These are phyloP conservation scores for Latheticus oryzae DNA, from an alignment of 2,888 invertebrate genomes.

Conservation along the genomic window DNA sequence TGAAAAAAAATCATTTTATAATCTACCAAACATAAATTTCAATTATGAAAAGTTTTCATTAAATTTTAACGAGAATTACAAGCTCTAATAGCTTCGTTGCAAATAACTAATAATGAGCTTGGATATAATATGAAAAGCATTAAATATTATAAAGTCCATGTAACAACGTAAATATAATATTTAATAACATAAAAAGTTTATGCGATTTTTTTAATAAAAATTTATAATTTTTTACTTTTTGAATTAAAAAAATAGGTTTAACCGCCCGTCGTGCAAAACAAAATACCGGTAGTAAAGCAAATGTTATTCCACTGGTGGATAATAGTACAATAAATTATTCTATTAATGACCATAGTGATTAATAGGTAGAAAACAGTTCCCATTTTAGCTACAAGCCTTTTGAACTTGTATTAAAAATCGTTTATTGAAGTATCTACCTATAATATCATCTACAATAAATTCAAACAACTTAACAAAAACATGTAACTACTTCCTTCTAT, in stretches of 20 bases:
- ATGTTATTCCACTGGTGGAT: constrained; percentile 8
- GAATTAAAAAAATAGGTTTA: constrained; percentile 1
- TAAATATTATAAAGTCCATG: no score
- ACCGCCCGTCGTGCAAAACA: constrained; percentile 8
- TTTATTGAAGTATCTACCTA: constrained; percentile 27
- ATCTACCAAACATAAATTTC: no score
- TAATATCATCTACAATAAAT: constrained; percentile 30
- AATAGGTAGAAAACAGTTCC: constrained; percentile 23
- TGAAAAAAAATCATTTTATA: no score
- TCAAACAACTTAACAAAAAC: constrained; percentile 18
- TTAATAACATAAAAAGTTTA: neutral
- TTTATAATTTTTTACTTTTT: constrained; percentile 2
- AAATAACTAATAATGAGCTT: no score
- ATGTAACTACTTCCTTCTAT: constrained; percentile 31
- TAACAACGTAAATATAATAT: no score
- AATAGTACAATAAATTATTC: constrained; percentile 24
- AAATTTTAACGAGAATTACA: no score
- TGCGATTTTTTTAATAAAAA: neutral
- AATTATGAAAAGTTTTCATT: no score
- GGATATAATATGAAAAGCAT: no score
- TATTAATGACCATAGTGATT: constrained; percentile 26
- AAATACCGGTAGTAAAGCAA: constrained; percentile 10
- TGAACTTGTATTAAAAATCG: constrained; percentile 16
- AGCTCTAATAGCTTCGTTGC: no score
- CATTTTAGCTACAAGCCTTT: constrained; percentile 28